Conservation (phyloP, 2,888 invertebrate species). For the Lucinisca nassula region DNA sequence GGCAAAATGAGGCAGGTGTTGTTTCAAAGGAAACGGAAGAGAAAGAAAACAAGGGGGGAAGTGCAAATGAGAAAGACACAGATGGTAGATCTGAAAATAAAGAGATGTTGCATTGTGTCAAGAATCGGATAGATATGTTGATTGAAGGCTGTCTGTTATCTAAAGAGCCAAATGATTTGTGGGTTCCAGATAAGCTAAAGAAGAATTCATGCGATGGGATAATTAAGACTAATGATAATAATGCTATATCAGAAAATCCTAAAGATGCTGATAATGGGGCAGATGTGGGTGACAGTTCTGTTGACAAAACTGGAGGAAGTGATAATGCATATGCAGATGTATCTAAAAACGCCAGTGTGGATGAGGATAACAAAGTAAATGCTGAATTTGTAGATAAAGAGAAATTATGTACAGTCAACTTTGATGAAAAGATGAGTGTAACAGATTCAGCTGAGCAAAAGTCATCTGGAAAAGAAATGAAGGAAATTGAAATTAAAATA, state of each 20-base stretch:
- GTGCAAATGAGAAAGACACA: not conserved
- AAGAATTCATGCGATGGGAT: not conserved
- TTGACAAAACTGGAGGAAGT: not conserved
- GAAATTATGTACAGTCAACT: not conserved
- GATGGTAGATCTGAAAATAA: constrained; percentile 1
- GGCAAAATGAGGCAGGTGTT: not conserved
- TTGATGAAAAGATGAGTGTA: not conserved
- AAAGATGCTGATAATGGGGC: not conserved
- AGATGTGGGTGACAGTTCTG: not conserved
- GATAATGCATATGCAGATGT: not conserved
- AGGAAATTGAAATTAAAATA: not conserved
- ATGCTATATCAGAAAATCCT: not conserved
- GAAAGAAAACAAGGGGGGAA: not conserved
- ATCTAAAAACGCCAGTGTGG: not conserved
- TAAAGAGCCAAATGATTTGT: constrained; percentile 24
- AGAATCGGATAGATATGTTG: constrained; percentile 72
- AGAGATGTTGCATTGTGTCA: constrained; percentile 61
- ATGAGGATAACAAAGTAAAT: not conserved
- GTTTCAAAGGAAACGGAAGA: not conserved
- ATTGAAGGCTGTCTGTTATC: constrained; percentile 71
- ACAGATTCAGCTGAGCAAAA: not conserved
- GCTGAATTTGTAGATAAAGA: not conserved
- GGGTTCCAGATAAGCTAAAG: not conserved
- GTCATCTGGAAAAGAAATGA: not conserved
- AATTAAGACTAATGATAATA: not conserved